phyloP scores from a whole-genome alignment of 2,113 vertebrate genomes.

The Corynorhinus townsendii region DNA sequence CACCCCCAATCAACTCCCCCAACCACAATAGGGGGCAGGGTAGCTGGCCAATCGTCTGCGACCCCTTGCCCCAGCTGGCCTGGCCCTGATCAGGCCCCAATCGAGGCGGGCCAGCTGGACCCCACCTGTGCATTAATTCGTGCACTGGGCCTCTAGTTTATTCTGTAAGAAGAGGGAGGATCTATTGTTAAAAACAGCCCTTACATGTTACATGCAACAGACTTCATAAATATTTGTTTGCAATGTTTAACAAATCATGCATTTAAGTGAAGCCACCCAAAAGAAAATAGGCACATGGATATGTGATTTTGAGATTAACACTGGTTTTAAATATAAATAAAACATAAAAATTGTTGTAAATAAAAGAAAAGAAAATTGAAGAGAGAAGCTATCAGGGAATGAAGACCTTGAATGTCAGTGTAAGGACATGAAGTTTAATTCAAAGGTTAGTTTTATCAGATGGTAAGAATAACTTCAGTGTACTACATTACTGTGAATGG shows the following conservation, averaged over 20 bases:
- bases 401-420: not conserved
- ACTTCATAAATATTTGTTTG: not conserved
- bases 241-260: not conserved
- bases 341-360: not conserved
- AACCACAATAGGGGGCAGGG: no score
- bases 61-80: no score
- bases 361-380: not conserved
- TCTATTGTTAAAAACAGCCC: not conserved
- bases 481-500: not conserved
- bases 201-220: not conserved
- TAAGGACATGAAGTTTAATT: not conserved
- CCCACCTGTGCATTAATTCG: no score
- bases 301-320: not conserved
- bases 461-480: not conserved
- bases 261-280: slow-evolving; percentile 4
- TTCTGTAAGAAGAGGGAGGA: not conserved
- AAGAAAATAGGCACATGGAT: not conserved
- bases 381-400: not conserved
- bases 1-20: no score
- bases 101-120: no score
- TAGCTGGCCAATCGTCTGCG: no score
- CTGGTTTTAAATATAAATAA: not conserved
- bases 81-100: no score
- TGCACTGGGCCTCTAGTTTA: not conserved
- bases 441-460: not conserved